Conservation (phyloP, 1,140 invertebrate genomes). For the Magallana ariakensis region DNA sequence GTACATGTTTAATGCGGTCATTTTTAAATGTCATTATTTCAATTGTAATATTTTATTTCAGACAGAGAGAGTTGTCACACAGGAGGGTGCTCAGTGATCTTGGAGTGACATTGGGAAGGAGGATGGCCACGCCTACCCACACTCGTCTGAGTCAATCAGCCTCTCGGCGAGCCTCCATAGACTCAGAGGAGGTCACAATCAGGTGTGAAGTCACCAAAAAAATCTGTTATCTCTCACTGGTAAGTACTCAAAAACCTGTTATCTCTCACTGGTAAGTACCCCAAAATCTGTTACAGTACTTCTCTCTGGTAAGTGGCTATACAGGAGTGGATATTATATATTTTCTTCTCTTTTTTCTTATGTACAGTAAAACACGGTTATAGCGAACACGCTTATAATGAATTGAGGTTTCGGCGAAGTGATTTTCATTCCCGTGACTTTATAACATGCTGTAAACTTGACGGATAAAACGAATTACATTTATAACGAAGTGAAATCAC, state of each 20-base stretch:
- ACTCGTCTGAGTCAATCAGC: constrained; percentile 69
- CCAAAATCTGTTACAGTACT: constrained; percentile 81
- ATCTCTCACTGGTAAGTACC: too few relatives aligned
- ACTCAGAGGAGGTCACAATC: constrained; percentile 85
- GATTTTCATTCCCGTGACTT: too few relatives aligned
- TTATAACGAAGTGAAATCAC: too few relatives aligned
- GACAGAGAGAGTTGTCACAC: constrained; percentile 82
- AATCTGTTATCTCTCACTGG: constrained; percentile 89
- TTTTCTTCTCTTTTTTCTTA: too few relatives aligned
- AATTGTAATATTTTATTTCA: constrained; percentile 38
- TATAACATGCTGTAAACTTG: too few relatives aligned
- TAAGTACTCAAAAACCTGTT: constrained; percentile 70
- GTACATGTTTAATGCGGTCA: too few relatives aligned
- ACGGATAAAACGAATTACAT: too few relatives aligned
- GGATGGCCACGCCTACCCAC: constrained; percentile 80
- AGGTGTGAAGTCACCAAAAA: constrained; percentile 90
- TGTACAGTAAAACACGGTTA: too few relatives aligned
- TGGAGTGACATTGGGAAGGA: constrained; percentile 85
- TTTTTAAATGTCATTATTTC: too few relatives aligned
- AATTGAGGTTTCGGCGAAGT: too few relatives aligned
- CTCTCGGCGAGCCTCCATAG: constrained; percentile 79
- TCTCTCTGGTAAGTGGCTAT: constrained; percentile 87
- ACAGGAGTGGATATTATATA: too few relatives aligned
- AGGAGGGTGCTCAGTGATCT: constrained; percentile 82
- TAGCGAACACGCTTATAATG: too few relatives aligned